Evolutionary conservation across 2,797 vertebrate species (phyloP), one percentile per base, ranked within the genome.

Genomic region (Siniperca undulata): DNA sequence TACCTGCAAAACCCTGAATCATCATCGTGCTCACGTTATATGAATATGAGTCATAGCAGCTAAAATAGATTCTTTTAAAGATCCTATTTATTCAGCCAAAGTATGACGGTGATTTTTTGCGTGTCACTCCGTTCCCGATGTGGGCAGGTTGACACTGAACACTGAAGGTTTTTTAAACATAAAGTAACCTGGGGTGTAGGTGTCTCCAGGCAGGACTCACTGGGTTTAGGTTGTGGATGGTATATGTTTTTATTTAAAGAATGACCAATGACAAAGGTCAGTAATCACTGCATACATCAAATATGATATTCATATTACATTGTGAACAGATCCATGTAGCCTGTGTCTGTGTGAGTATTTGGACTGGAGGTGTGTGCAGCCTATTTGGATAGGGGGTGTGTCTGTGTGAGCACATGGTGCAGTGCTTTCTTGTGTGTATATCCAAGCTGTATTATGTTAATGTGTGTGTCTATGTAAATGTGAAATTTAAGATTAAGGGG

Each of bases 381-480:
- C 72, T 82, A 12, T 88, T 81, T 89, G 72, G 62, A 60, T 2
- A 48, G 80, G 87, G 82, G 87, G 93, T 66, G 91, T 91, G 91
- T 91, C 85, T 60, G 30, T 65, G 60, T 52, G 80, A 82, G 72
- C 89, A 87, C 88, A 74, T 62, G 30, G 89, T 83, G 87, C 69
- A 56, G 22, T 34, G 65, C 27, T 27, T 24, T 70, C 68, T 46
- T 58, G 70, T 84, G 65, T 80, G 65, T 77, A 3, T 42, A 44
- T 42, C 46, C 61, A 56, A 48, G 44, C 76, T 40, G 7, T 52
- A 7, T 30, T 55, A 16, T 71, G 60, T 42, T 73, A n/a, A n/a
- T 66, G 19, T 61, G 46, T 66, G 17, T 50, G 36, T 11, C 8
- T 22, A 2, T 68, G 42, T 27, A 34, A 36, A 59, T 40, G 2